Base-by-base conservation (phyloP, 2,888 invertebrate genomes). In the Agrotis ipsilon region DNA sequence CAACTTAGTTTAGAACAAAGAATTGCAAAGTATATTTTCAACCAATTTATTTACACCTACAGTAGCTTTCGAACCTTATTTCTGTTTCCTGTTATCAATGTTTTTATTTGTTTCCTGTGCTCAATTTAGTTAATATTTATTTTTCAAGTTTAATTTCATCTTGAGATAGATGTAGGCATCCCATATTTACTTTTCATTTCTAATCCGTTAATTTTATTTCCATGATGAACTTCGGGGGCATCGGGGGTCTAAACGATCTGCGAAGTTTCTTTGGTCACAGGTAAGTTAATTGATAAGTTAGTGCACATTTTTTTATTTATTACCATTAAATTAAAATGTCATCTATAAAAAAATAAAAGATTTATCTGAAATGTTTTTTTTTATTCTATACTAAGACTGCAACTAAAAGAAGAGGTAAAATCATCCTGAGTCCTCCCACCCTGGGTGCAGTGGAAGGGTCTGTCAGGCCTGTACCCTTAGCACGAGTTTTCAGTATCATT, bases 141-240 rank as follows among this genome's bases (percentile, higher is more conserved):
- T 49, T 43, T 66, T 63, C 72, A 51, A 43, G 9, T 66, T 68
- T 54, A 45, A 2, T 65, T 68, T 58, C 39, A 14, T 48, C 18
- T 55, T 51, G 24, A 27, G 21, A 52, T 48, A n/a, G 9, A 46
- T 45, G 11, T 55, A 78, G 75, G 55, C 51, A 69, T 71, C 46
- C 19, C 61, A 49, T 57, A 51, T 67, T 78, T 78, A 63, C 82
- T 88, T 92, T 90, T 92, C 78, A 86, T 92, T 92, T 90, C 90
- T 91, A 92, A 91, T 89, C 72, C 85, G 83, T 89, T 87, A 82
- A 91, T 94, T 94, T 94, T 93, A 91, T 94, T 94, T 94, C 88
- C 94, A 94, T 94, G 94, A 88, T 84, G 85, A 89, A 91, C 91
- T 87, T 83, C 89, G 90, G 88, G 89, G 89, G 87, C 86, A 83